Percentiles rank a stretch among this genome's conserved stretches.
Evolutionary conservation across 2,113 vertebrate species (phyloP).

Genomic region (Excalfactoria chinensis): DNA sequence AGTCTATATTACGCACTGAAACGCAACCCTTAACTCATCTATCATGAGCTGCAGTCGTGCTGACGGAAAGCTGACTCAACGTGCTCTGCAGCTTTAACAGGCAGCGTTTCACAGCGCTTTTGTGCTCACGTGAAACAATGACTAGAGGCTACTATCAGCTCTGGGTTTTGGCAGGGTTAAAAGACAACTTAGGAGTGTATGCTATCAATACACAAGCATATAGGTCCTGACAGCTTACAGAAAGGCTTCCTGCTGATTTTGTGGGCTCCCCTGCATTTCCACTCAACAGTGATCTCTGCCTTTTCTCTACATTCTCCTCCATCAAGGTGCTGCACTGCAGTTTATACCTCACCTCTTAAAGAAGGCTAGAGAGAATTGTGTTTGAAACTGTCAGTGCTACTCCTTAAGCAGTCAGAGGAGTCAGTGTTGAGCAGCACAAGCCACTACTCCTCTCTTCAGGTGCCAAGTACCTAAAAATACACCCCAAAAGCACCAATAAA

Average conservation of each 20-base stretch:
- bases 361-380: not conserved
- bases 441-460: conserved; percentile 40
- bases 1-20: conserved; percentile 18
- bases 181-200: not conserved
- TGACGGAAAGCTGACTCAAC: not conserved
- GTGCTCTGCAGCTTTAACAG: not conserved
- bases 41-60: not conserved
- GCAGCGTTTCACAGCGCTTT: not conserved
- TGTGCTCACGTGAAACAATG: not conserved
- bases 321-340: not conserved
- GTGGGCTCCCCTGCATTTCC: not conserved
- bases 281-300: not conserved
- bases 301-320: not conserved
- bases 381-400: not conserved
- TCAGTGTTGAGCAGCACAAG: conserved; percentile 74
- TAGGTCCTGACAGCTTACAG: not conserved
- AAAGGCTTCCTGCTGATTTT: not conserved
- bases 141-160: not conserved
- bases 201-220: not conserved
- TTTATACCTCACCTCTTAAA: not conserved
- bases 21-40: not conserved
- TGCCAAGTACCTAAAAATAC: conserved; percentile 68
- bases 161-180: not conserved
- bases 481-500: conserved; percentile 74
- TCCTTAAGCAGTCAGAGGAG: conserved; percentile 63